Evolutionary conservation across 2,888 invertebrate species (phyloP).

Genomic region (Bombylius major): DNA sequence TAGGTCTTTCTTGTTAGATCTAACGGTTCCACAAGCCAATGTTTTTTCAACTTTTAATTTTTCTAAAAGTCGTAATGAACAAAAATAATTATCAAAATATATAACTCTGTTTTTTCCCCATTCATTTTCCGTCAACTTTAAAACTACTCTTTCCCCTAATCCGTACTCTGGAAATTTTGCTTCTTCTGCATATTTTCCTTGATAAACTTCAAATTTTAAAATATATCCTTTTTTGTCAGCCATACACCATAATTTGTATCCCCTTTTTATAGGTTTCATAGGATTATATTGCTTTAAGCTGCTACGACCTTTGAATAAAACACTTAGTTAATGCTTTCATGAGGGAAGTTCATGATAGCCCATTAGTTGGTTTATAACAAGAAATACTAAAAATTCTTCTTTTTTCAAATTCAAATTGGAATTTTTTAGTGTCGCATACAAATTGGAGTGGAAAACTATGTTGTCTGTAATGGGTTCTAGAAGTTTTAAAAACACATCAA

Average conservation of each 20-base stretch:
- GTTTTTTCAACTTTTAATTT: conserved; percentile 1
- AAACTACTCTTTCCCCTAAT: conserved; percentile 1
- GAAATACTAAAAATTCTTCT: background rate
- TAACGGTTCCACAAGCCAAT: background rate
- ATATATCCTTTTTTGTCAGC: background rate
- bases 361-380: background rate
- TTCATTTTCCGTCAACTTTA: background rate
- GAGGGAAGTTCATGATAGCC: background rate
- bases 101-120: background rate
- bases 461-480: too few species aligned
- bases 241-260: conserved; percentile 1
- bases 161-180: background rate
- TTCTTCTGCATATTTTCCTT: background rate
- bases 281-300: conserved; percentile 5
- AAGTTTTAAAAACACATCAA: too few species aligned
- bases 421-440: background rate
- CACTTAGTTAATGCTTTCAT: background rate
- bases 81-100: conserved; percentile 5
- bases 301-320: conserved; percentile 1
- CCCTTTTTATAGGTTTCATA: conserved; percentile 7
- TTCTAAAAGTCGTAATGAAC: background rate
- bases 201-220: background rate
- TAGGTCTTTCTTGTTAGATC: background rate
- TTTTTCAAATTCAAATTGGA: background rate
- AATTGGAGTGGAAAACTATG: background rate